Base-by-base conservation (phyloP, 2,797 vertebrate species). In the Pipistrellus nathusii region DNA sequence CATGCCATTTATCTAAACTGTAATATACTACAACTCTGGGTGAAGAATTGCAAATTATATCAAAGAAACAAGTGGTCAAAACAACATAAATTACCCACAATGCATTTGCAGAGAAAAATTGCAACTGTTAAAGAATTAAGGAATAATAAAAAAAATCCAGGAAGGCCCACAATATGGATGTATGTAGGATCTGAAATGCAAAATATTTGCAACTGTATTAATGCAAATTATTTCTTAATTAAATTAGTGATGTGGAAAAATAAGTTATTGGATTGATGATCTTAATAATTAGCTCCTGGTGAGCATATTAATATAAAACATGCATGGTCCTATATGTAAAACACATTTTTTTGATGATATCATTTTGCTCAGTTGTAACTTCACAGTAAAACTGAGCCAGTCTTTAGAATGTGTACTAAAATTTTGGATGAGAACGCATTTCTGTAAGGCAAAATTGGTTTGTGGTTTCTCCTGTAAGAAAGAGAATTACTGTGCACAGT, bases 11-110 rank as follows among this genome's bases (percentile, higher is more conserved):
- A 90, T 94, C 84, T 97, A 91, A 97, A 81, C 71, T 80, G 94
- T 88, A 90, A 64, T 96, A 18, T 75, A 95, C 96, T 97, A 93
- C 88, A 95, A 87, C 72, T 90, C 64, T 95, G 85, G 72, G 14
- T 97, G 64, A 59, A 92, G 97, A 97, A 96, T 21, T 97, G 35
- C 83, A 96, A 96, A 95, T 90, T 97, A 62, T 71, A 41, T 85
- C 85, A 96, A 90, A 95, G 94, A 97, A 96, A 88, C 88, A 97
- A 97, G 94, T 77, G 90, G 59, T 96, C 88, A 91, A 96, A 93
- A 96, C 57, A 95, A 94, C 93, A 96, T 94, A 96, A 97, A 97
- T 77, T 96, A 93, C 38, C 91, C 92, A 96, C 17, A 91, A 25
- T 55, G 30, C 68, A 89, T 90, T 97, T 96, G 32, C 30, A 80